Percentiles rank a stretch among this genome's conserved stretches.
These are phyloP conservation scores for Epizoanthus illoricatus DNA, from an alignment of 92 coral and sea anemone genomes.

Conservation along the genomic window DNA sequence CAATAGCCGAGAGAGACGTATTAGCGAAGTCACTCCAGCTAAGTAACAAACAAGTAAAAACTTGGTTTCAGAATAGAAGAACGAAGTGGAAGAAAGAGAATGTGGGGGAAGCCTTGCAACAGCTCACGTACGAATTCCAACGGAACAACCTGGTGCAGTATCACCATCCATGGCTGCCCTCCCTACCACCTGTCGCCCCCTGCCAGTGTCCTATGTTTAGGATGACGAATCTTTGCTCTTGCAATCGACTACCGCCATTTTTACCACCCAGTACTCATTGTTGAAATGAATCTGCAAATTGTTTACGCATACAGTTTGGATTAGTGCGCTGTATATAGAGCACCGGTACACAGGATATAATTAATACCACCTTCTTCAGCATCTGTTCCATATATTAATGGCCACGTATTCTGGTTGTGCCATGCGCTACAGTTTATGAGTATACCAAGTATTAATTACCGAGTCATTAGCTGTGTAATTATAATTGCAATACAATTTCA, in stretches of 20 bases:
- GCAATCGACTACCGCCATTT: conserved; percentile 12
- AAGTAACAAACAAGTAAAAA: conserved; percentile 94
- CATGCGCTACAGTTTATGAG: too few species aligned
- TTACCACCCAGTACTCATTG: conserved; percentile 32
- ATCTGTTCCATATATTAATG: too few species aligned
- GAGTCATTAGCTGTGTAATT: too few species aligned
- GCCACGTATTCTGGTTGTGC: too few species aligned
- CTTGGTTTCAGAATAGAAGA: conserved; percentile 98
- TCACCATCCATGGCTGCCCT: conserved; percentile 80
- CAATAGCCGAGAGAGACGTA: conserved; percentile 96
- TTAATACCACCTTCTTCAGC: too few species aligned
- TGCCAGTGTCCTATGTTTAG: conserved; percentile 52
- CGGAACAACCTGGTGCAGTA: conserved; percentile 73
- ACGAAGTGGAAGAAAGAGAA: conserved; percentile 99
- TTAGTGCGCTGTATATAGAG: conserved; percentile 24
- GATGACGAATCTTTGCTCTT: conserved; percentile 34
- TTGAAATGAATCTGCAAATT: conserved; percentile 8
- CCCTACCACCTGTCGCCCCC: conserved; percentile 59
- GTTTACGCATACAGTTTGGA: not conserved
- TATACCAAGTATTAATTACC: too few species aligned
- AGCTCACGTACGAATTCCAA: conserved; percentile 86
- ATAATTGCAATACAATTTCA: too few species aligned
- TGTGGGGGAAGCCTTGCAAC: conserved; percentile 89
- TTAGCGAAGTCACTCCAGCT: conserved; percentile 93
- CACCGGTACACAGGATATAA: too few species aligned